Percentiles rank a stretch among this genome's conserved stretches.
Conservation (phyloP, 92 coral and sea anemone species). For the Palythoa heliodiscus region DNA sequence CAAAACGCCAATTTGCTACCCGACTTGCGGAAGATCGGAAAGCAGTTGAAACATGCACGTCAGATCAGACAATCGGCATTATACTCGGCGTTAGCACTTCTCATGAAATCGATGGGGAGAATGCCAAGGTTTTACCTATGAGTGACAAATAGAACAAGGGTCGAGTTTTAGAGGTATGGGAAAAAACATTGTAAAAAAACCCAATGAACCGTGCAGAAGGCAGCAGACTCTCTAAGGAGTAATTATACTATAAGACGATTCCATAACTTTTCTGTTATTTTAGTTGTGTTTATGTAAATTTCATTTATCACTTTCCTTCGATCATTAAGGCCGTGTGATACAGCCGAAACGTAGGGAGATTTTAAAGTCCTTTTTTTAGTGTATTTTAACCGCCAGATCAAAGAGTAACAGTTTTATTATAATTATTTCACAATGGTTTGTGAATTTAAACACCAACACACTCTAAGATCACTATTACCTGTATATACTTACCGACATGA, state of each 20-base stretch:
- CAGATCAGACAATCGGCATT: background rate
- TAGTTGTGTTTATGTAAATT: background rate
- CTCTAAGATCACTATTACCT: too few relatives aligned
- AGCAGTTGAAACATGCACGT: background rate
- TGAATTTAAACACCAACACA: too few relatives aligned
- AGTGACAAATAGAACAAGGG: background rate
- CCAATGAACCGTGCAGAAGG: background rate
- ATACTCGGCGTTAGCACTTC: background rate
- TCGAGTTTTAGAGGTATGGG: conserved; percentile 2
- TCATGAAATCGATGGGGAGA: background rate
- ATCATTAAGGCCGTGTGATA: too few relatives aligned
- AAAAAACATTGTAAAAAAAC: background rate
- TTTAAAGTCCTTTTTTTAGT: too few relatives aligned
- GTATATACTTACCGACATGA: too few relatives aligned
- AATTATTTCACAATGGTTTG: too few relatives aligned
- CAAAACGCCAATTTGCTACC: background rate
- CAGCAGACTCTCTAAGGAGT: background rate
- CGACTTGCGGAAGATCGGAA: background rate
- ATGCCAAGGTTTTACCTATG: background rate
- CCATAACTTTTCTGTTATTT: background rate
- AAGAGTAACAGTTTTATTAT: too few relatives aligned
- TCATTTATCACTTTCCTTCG: background rate
- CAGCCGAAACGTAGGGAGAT: too few relatives aligned
- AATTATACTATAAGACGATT: background rate
- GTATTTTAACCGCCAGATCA: too few relatives aligned